These are phyloP conservation scores for Pollachius pollachius DNA, from an alignment of 2,113 vertebrate species.

Conservation along the genomic window DNA sequence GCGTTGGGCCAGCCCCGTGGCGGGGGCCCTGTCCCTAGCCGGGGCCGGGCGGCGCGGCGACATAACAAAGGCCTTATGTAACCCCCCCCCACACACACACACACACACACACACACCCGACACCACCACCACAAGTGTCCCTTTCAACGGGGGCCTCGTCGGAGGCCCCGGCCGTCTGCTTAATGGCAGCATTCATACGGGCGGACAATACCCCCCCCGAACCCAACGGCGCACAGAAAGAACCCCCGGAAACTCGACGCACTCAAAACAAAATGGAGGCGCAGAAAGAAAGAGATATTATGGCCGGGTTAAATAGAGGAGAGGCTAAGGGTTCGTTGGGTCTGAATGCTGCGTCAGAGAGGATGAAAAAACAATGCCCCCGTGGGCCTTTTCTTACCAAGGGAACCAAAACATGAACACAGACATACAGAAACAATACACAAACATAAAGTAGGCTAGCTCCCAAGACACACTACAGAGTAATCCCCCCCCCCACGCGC, in stretches of 20 bases:
- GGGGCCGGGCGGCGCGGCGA: constrained; percentile 32
- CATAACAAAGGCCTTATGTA: constrained; percentile 57
- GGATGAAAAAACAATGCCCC: constrained; percentile 12
- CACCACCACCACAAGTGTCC: constrained; percentile 36
- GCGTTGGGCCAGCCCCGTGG: neutral
- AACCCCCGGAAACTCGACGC: neutral
- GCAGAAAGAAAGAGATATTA: constrained; percentile 22
- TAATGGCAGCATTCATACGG: constrained; percentile 44
- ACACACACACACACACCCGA: too few relatives aligned
- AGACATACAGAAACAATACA: constrained; percentile 34
- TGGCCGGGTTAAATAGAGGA: constrained; percentile 10
- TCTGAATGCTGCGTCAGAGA: constrained; percentile 8
- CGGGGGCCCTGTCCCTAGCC: constrained; percentile 21
- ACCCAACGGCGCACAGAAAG: constrained; percentile 24
- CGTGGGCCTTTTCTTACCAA: constrained; percentile 18
- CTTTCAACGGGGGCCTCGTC: constrained; percentile 42
- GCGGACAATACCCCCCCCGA: constrained; percentile 31
- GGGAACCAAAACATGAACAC: constrained; percentile 29
- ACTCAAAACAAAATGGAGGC: constrained; percentile 5
- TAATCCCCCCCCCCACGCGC: neutral
- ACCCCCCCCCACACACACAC: constrained; percentile 15
- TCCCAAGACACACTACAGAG: constrained; percentile 35
- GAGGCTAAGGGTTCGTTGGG: neutral
- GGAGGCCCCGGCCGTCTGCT: constrained; percentile 27
- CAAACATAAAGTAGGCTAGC: constrained; percentile 52